phyloP scores from a whole-genome alignment of 1,140 invertebrate species.

The Bombus waltoni region DNA sequence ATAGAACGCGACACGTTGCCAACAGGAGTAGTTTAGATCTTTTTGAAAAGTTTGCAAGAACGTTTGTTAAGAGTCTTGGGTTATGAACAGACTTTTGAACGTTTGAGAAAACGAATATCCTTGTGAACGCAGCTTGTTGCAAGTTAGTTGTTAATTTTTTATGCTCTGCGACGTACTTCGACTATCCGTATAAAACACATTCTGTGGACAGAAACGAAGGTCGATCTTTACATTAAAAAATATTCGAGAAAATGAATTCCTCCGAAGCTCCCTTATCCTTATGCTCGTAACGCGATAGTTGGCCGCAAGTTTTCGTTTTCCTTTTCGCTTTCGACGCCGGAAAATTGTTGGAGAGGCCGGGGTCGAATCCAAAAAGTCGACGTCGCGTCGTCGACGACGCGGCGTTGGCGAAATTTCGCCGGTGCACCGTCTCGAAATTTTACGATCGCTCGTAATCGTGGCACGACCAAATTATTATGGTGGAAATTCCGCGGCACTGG shows the following conservation, averaged over 20 bases:
- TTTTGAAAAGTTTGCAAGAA: background rate
- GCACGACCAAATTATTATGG: conserved; percentile 74
- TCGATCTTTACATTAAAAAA: background rate
- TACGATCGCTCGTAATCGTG: conserved; percentile 73
- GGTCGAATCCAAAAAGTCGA: background rate
- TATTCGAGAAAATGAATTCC: background rate
- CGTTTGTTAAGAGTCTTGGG: background rate
- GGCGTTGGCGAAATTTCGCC: conserved; percentile 6
- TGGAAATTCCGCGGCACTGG: conserved; percentile 56
- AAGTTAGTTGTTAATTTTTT: no score
- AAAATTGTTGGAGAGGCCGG: background rate
- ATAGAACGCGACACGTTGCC: background rate
- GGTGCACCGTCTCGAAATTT: conserved; percentile 67
- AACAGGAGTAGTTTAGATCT: background rate
- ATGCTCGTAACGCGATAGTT: background rate
- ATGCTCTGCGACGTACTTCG: no score
- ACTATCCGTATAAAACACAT: no score
- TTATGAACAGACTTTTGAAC: background rate
- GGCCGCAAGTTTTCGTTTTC: background rate
- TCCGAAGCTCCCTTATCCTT: no score
- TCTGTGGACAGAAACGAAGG: no score
- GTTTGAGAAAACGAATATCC: background rate
- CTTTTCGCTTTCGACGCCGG: no score
- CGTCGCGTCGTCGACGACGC: background rate
- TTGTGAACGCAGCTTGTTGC: background rate